Percentiles rank a stretch among this genome's conserved stretches.
Conservation (phyloP, 2,888 invertebrate species). For the Pseudanteris insignis region DNA sequence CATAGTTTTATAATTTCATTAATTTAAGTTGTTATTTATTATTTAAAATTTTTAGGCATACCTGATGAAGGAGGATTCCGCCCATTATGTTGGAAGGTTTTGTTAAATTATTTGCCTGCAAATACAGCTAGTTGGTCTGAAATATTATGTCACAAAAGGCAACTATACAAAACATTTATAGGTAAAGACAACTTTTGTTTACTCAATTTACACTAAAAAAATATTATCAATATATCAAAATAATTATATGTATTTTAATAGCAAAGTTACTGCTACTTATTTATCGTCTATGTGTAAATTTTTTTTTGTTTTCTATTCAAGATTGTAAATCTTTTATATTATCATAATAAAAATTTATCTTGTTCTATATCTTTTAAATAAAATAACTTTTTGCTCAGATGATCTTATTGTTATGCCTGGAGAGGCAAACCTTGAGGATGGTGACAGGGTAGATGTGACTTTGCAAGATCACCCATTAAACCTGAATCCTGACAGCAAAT, state of each 20-base stretch:
- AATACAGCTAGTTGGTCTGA: conserved; percentile 75
- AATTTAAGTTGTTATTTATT: too few species aligned
- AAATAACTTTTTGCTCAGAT: conserved; percentile 72
- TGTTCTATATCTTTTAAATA: too few species aligned
- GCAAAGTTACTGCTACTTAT: too few species aligned
- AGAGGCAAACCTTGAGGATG: conserved; percentile 68
- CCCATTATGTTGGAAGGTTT: conserved; percentile 86
- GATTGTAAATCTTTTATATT: too few species aligned
- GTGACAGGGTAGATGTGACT: conserved; percentile 70
- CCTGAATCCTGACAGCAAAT: conserved; percentile 93
- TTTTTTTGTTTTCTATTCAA: too few species aligned
- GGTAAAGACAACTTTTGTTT: conserved; percentile 71
- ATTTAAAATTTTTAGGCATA: conserved; percentile 72
- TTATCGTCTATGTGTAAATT: too few species aligned
- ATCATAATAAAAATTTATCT: too few species aligned
- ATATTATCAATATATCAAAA: too few species aligned
- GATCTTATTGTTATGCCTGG: conserved; percentile 91
- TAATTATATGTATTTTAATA: too few species aligned
- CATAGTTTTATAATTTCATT: too few species aligned
- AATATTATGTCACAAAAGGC: conserved; percentile 78
- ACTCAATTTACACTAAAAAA: too few species aligned
- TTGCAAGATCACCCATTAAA: conserved; percentile 88
- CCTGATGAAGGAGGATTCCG: conserved; percentile 87
- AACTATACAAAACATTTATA: conserved; percentile 83
- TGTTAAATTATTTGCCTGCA: conserved; percentile 85